Percentiles rank a stretch among this genome's conserved stretches.
phyloP scores from a whole-genome alignment of 2,113 vertebrate genomes.

The Eurypyga helias region DNA sequence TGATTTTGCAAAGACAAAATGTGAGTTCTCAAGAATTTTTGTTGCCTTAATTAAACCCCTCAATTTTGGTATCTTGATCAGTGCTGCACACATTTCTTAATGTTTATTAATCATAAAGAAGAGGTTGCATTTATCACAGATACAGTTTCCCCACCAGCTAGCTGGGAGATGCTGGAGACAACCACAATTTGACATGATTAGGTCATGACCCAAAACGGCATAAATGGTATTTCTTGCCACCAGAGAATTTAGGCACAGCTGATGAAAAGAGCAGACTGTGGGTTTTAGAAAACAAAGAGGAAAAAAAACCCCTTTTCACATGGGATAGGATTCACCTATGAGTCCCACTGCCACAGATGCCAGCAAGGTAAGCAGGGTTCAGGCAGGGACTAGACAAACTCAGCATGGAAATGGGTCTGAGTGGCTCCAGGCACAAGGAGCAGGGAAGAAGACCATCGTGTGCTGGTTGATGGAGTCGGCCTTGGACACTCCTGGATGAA shows the following conservation, averaged over 20 bases:
- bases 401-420: not conserved
- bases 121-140: not conserved
- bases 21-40: not conserved
- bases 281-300: not conserved
- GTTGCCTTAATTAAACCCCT: not conserved
- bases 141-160: not conserved
- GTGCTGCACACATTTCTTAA: not conserved
- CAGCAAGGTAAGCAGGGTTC: not conserved
- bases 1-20: not conserved
- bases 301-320: not conserved
- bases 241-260: not conserved
- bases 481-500: not conserved
- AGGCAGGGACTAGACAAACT: not conserved
- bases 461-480: not conserved
- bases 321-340: fast-evolving
- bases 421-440: not conserved
- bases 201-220: constrained; percentile 2
- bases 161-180: constrained; percentile 6
- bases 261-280: not conserved
- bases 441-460: not conserved
- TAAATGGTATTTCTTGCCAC: not conserved
- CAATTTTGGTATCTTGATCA: not conserved
- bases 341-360: not conserved
- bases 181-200: not conserved
- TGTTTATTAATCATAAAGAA: not conserved